Evolutionary conservation across 2,888 invertebrate species (phyloP).

Genomic region (Acrobasis consociella): DNA sequence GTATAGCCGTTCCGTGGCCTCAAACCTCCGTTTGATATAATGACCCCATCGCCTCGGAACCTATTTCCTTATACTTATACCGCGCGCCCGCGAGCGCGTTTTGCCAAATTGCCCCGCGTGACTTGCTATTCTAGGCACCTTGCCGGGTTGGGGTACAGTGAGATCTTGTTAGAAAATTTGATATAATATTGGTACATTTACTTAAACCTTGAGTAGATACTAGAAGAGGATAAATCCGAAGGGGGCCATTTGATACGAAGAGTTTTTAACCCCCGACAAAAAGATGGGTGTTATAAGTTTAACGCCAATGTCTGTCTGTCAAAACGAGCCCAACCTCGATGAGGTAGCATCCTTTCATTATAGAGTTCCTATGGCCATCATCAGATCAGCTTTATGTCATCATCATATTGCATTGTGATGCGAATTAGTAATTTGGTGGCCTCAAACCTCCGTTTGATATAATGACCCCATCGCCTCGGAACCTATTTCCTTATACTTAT

Average conservation of each 20-base stretch:
- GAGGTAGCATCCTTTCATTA: too few species aligned
- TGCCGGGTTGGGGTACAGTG: conserved; percentile 36
- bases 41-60: conserved; percentile 48
- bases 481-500: conserved; percentile 53
- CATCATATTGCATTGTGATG: too few species aligned
- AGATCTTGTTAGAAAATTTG: not conserved
- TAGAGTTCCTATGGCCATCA: too few species aligned
- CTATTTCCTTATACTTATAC: conserved; percentile 51
- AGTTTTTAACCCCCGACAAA: too few species aligned
- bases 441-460: conserved; percentile 38
- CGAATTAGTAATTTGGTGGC: conserved; percentile 9
- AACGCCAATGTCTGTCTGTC: too few species aligned
- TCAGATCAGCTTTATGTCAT: too few species aligned
- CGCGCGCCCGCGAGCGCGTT: conserved; percentile 50
- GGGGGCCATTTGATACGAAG: too few species aligned
- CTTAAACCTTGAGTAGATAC: too few species aligned
- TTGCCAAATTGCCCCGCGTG: conserved; percentile 71
- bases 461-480: conserved; percentile 50
- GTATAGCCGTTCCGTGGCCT: conserved; percentile 20
- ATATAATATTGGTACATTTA: too few species aligned
- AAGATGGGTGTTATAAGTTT: too few species aligned
- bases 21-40: conserved; percentile 42
- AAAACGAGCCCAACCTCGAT: too few species aligned
- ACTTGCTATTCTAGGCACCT: conserved; percentile 61
- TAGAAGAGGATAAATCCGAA: too few species aligned